Base-by-base conservation (phyloP, 1,140 invertebrate species). In the Globodera rostochiensis region DNA sequence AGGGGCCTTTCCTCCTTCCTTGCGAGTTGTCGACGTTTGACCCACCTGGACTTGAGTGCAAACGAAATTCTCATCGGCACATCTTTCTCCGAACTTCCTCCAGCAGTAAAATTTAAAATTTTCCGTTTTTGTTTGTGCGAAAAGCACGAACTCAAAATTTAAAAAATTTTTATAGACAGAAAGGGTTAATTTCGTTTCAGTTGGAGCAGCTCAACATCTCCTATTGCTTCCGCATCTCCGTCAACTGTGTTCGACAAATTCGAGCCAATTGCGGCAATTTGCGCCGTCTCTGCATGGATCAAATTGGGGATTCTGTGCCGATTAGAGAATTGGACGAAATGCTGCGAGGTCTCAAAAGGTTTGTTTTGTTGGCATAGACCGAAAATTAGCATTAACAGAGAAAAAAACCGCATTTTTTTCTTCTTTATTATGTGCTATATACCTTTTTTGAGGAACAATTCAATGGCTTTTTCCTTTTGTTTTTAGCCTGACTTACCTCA, bases 181-280 rank as follows among this genome's bases (percentile, higher is more conserved):
- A 36, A 2, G 36, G 36, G 36, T 36, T 0, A 36, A 36, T 36
- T 13, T 64, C 5, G 6, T 64, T 64, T 11, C 53, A 64, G 57
- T 11, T 64, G 15, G 11, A 64, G 19, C 13, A 64, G 57, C 57
- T 64, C 36, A 71, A 71, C 69, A 71, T 71, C 36, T 71, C 69
- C 8, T 47, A 71, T 6, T 78, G 77, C 47, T 78, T 70, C 36
- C 77, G 64, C 13, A 5, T 78, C n/a, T 45, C n/a, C 36, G 8
- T 70, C 13, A 4, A 46, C 21, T 19, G 64, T 6, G n/a, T 78
- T 45, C 45, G 70, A 36, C 50, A 64, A n/a, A 78, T 78, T 36
- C 77, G 70, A 21, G 45, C 77, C 71, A 78, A 46, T 78, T 78
- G 77, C 46, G 11, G 9, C 15, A 78, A 78, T 78, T 69, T 78